Evolutionary conservation across 2,888 invertebrate species (phyloP).

Genomic region (Cephus pulcher): DNA sequence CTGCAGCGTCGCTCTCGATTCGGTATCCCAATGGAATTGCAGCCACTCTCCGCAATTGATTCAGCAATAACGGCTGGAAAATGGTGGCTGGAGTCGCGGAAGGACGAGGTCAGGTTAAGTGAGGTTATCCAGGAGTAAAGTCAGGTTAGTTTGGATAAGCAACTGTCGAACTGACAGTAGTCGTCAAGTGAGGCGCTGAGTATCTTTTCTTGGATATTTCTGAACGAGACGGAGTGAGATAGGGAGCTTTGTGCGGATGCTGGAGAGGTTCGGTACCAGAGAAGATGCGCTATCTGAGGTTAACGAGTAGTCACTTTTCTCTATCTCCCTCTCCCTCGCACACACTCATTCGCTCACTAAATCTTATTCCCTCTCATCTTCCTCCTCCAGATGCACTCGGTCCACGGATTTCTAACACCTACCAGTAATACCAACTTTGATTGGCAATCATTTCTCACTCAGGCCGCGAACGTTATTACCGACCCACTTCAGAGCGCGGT

Average conservation of each 20-base stretch:
- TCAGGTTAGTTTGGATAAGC: too few relatives aligned
- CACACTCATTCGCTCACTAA: neutral
- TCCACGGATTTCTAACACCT: constrained; percentile 21
- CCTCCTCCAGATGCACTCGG: constrained; percentile 27
- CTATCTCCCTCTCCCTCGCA: constrained; percentile 18
- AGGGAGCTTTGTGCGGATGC: too few relatives aligned
- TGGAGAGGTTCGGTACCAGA: too few relatives aligned
- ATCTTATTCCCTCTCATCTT: neutral
- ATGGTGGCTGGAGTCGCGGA: neutral
- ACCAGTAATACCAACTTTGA: constrained; percentile 51
- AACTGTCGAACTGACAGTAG: too few relatives aligned
- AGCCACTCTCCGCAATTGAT: neutral
- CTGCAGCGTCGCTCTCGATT: too few relatives aligned
- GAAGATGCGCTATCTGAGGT: too few relatives aligned
- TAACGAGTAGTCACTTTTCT: constrained; percentile 8
- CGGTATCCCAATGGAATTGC: neutral
- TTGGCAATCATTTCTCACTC: constrained; percentile 56
- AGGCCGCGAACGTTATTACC: constrained; percentile 48
- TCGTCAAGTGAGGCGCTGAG: neutral
- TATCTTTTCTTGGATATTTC: neutral
- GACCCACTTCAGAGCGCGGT: constrained; percentile 31
- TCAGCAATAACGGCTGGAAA: neutral
- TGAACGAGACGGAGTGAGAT: too few relatives aligned
- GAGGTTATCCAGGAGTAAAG: too few relatives aligned
- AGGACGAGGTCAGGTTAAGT: too few relatives aligned